A percentile compares a stretch with the other conserved stretches of the same genome.
phyloP scores from a whole-genome alignment of 2,113 vertebrate genomes.

The Lanius collurio region DNA sequence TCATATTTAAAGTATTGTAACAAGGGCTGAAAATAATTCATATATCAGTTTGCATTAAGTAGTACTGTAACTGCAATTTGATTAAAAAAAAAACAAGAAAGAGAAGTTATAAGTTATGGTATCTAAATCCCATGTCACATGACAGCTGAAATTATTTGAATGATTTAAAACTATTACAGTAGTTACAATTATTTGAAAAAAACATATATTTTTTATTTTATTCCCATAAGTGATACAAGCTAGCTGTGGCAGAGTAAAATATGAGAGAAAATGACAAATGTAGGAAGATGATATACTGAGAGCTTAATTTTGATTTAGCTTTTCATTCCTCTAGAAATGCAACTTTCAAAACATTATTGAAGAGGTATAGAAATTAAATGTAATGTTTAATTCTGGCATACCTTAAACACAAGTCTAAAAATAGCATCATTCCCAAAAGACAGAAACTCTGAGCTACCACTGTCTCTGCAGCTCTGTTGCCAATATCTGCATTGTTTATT shows the following conservation, averaged over 20 bases:
- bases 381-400: neutral
- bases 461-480: neutral
- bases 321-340: neutral
- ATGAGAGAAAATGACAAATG: neutral
- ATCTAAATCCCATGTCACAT: neutral
- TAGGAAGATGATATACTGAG: neutral
- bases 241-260: neutral
- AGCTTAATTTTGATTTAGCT: neutral
- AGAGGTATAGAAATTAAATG: neutral
- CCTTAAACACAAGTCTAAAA: neutral
- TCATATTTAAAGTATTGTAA: neutral
- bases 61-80: neutral
- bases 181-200: neutral
- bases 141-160: neutral
- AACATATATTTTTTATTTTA: fast-evolving
- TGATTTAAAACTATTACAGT: neutral
- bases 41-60: neutral
- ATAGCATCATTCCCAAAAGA: neutral
- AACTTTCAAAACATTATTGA: neutral
- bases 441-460: neutral
- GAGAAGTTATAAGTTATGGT: neutral
- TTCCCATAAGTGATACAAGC: neutral
- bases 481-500: neutral
- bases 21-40: neutral
- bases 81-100: neutral